Evolutionary conservation across 2,888 invertebrate genomes (phyloP), one percentile per base, ranked within the genome.

Genomic region (Dyspetes luteomarginatus): DNA sequence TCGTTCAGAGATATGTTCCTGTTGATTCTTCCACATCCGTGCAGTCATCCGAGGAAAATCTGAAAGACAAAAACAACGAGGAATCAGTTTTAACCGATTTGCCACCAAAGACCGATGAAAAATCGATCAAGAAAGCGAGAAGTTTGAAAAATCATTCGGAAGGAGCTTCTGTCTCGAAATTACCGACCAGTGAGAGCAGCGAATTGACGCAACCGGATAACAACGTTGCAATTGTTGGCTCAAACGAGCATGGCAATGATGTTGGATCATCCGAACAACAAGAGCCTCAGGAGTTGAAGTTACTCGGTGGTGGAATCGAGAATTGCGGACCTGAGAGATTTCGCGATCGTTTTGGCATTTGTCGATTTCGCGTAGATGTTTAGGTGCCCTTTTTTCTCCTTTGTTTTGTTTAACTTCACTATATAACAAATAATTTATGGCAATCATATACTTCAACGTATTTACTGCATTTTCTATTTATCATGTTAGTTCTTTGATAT

Each of bases 291-390:
- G 93, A 94, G 83, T 91, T 93, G 87, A 94, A 93, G 86, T 92
- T 96, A 55, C 86, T 96, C 19, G 95, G 96, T 0, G 95, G 95
- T 19, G 91, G 88, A 15, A 93, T 93, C 65, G 96, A 96, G 88
- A 95, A 96, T 88, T 96, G 96, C 90, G 96, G 96, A 17, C 96
- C 96, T 0, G 96, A 94, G 60, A 93, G 95, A 86, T 93, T 93
- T 84, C 93, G 96, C 36, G 95, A 96, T 89, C 93, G 94, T n/a
- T 93, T 94, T 77, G 96, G 96, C 5, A 93, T 95, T 52, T 95
- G 95, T 87, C 93, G 93, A 84, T 89, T 92, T 85, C 86, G 87
- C 9, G 73, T 26, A 26, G 24, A 58, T 2, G 48, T 17, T n/a
- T 48, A 48, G 17, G 17, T 48, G 19, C 7, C n/a, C n/a, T n/a